Evolutionary conservation across 1,140 invertebrate genomes (phyloP).

Genomic region (Dendroctonus ponderosae): DNA sequence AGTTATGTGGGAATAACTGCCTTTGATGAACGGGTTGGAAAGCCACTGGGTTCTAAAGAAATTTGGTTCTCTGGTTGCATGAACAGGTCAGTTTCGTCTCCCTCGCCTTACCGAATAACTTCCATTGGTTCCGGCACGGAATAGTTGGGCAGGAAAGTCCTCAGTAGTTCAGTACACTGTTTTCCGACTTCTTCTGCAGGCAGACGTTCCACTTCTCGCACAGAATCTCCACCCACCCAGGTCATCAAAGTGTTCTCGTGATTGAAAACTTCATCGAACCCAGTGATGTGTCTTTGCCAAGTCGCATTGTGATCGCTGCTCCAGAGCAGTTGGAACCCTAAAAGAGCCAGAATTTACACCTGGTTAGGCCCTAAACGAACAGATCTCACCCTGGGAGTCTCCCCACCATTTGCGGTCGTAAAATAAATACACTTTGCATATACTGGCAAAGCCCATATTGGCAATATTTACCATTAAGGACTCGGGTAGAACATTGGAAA

Average conservation of each 20-base stretch:
- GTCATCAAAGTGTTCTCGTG: constrained; percentile 62
- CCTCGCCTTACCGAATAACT: constrained; percentile 54
- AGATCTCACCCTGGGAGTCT: constrained; percentile 42
- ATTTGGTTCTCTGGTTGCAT: neutral
- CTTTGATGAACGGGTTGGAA: constrained; percentile 60
- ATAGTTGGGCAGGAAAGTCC: constrained; percentile 56
- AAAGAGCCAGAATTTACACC: neutral
- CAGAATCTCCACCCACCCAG: constrained; percentile 73
- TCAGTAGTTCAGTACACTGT: constrained; percentile 58
- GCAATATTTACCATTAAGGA: constrained; percentile 53
- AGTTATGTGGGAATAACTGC: constrained; percentile 65
- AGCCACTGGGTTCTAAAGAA: constrained; percentile 63
- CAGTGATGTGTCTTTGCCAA: constrained; percentile 60
- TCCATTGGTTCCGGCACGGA: constrained; percentile 58
- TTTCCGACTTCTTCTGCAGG: constrained; percentile 58
- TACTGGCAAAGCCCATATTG: constrained; percentile 64
- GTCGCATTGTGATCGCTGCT: constrained; percentile 46
- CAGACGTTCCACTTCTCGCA: constrained; percentile 64
- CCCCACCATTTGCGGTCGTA: constrained; percentile 69
- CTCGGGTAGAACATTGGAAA: constrained; percentile 61
- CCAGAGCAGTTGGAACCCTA: constrained; percentile 66
- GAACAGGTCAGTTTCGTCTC: neutral
- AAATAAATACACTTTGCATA: constrained; percentile 71
- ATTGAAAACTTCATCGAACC: constrained; percentile 64
- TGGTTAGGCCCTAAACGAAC: neutral